Evolutionary conservation across 2,888 invertebrate genomes (phyloP), one percentile per base, ranked within the genome.

Genomic region (Cataglyphis cursor): DNA sequence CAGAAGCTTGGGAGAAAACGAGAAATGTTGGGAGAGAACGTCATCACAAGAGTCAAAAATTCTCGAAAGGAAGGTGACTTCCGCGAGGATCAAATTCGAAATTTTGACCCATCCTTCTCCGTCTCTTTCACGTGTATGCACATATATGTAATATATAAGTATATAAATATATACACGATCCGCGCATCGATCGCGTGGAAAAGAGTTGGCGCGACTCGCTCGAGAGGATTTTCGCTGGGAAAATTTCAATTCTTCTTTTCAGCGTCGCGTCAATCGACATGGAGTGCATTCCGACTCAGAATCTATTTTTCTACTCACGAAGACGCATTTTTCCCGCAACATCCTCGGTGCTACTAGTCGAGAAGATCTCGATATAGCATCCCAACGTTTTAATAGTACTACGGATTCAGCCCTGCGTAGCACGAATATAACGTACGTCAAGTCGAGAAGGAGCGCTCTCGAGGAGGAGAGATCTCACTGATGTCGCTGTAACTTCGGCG

Each of bases 241-340:
- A 81, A 84, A 84, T 85, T 82, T 83, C 84, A 75, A 86, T 70
- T 68, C 51, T 81, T 57, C 64, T 44, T 57, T 74, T 38, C 72
- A 61, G 24, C 65, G 59, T 35, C 66, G 64, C 80, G 51, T 48
- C 85, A 82, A 89, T 88, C 82, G 85, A 85, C 66, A 38, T 24
- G 48, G 75, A 88, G 85, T 81, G 82, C 65, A 85, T 70, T 61
- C 41, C 59, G 54, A 12, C 41, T 41, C 24, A 18, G 15, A 44
- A 4, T 57, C 21, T 24, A 31, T 31, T 24, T 51, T n/a, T 18
- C 38, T n/a, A 8, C 31, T 24, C 18, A 21, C 57, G 78, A 41
- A 31, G 57, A 62, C 18, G 74, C 78, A 84, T 85, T 81, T 74
- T 81, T 15, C 12, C 44, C 12, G 44, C 12, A 12, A 44, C 44